phyloP scores from a whole-genome alignment of 2,888 invertebrate species.

The Nomada fabriciana region DNA sequence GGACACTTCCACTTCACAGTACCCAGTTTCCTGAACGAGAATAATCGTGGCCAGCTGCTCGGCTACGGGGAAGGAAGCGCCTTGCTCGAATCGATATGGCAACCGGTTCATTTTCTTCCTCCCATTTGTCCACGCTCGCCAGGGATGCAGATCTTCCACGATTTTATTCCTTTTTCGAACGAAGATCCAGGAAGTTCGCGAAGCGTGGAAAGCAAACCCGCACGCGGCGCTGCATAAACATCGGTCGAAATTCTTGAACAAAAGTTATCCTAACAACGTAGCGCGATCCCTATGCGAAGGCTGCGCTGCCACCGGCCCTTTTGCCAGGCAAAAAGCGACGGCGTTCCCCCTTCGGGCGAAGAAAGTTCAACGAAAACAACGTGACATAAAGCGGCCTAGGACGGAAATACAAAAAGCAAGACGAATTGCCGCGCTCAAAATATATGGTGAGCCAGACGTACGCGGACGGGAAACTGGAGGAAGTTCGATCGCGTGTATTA shows the following conservation, averaged over 20 bases:
- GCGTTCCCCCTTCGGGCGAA: slow-evolving; percentile 19
- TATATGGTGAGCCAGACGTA: slow-evolving; percentile 50
- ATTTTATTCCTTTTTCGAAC: slow-evolving; percentile 12
- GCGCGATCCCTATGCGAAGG: slow-evolving; percentile 24
- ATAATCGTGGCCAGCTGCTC: slow-evolving; percentile 41
- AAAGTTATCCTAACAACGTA: slow-evolving; percentile 23
- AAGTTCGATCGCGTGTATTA: slow-evolving; percentile 54
- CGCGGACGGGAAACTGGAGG: slow-evolving; percentile 23
- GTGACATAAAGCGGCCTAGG: slow-evolving; percentile 52
- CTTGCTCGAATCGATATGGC: background rate
- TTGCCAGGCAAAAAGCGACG: slow-evolving; percentile 31
- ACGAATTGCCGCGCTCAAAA: slow-evolving; percentile 62
- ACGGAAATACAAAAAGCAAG: slow-evolving; percentile 66
- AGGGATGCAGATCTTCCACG: too few relatives aligned
- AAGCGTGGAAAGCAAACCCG: slow-evolving; percentile 22
- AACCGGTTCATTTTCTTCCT: background rate
- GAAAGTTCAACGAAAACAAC: slow-evolving; percentile 57
- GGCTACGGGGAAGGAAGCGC: background rate
- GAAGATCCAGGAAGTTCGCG: slow-evolving; percentile 38
- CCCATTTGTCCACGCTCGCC: background rate
- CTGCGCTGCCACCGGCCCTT: slow-evolving; percentile 1
- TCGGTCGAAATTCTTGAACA: slow-evolving; percentile 48
- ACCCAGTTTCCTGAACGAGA: slow-evolving; percentile 30
- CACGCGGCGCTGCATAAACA: slow-evolving; percentile 31
- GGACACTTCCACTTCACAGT: slow-evolving; percentile 31